Evolutionary conservation across 2,797 vertebrate species (phyloP), one percentile per base, ranked within the genome.

Genomic region (Choloepus didactylus): DNA sequence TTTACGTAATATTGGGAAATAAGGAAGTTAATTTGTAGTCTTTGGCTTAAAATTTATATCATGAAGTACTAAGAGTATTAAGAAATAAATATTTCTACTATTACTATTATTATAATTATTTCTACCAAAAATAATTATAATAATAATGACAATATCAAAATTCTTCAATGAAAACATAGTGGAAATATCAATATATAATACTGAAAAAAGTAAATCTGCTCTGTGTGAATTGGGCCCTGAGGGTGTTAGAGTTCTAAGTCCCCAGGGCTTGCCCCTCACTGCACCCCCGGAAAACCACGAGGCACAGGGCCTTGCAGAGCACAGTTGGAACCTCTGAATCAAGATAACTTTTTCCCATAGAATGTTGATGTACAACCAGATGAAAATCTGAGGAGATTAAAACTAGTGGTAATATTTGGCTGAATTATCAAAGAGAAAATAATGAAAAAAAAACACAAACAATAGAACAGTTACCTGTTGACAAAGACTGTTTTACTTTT

Each of bases 191-290:
- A 25, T 51, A 64, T 44, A 35, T 44, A 80, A 73, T 72, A 91
- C 29, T 70, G 83, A 82, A 44, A 60, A 81, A 89, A 60, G n/a
- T 2, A 75, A 4, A 44, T 23, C 2, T 62, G 16, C 41, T 87
- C 18, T 66, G 59, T 80, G 60, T 84, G 66, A 82, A 70, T 49
- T 56, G 11, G 25, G 44, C 2, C 8, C 31, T 72, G 3, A 38
- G 3, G 5, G 3, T 56, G 19, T 54, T 54, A 11, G 19, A 82
- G 8, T 0, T 76, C 1, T 15, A 15, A 25, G 21, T 76, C n/a
- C 29, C 49, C 2, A 27, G 5, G 8, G 1, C 60, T 29, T 54
- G 9, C 1, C 1, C 49, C 8, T 12, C 49, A 41, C 3, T 5
- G 60, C 23, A 54, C 14, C 8, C 21, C 23, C 59, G 38, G 5